A percentile compares a stretch with the other conserved stretches of the same genome.
Conservation (phyloP, 2,797 vertebrate species). For the Phrynocephalus vlangalii region DNA sequence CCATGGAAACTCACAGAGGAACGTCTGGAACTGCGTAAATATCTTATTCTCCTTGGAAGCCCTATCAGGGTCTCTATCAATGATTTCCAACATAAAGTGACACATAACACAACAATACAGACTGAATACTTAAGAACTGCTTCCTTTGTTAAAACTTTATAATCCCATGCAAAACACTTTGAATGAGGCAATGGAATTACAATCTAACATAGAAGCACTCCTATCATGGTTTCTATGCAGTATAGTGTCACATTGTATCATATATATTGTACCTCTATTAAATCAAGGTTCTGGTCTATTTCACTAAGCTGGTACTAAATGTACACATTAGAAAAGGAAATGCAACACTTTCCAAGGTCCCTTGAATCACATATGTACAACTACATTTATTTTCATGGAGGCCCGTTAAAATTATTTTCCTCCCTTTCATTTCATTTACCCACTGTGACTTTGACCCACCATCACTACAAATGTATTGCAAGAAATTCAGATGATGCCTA, state of each 20-base stretch:
- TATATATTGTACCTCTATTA: background rate
- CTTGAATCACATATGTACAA: background rate
- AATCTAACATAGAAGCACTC: no score
- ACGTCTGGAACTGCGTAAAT: no score
- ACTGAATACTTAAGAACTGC: background rate
- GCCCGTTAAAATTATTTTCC: background rate
- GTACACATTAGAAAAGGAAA: background rate
- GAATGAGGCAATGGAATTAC: no score
- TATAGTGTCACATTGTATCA: background rate
- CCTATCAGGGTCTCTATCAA: no score
- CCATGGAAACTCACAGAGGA: no score
- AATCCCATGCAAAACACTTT: background rate
- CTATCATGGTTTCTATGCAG: background rate
- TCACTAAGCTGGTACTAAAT: background rate
- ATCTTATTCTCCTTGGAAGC: no score
- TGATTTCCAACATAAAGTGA: no score
- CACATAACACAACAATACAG: no score
- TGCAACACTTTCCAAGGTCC: background rate
- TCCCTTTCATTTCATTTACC: background rate
- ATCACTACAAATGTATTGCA: no score
- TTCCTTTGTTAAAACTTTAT: background rate
- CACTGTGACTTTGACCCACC: background rate
- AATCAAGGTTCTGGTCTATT: background rate
- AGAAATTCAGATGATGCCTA: no score
- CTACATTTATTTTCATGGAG: background rate